Percentiles rank a stretch among this genome's conserved stretches.
phyloP scores from a whole-genome alignment of 2,797 vertebrate species.

The Gallirallus australis region DNA sequence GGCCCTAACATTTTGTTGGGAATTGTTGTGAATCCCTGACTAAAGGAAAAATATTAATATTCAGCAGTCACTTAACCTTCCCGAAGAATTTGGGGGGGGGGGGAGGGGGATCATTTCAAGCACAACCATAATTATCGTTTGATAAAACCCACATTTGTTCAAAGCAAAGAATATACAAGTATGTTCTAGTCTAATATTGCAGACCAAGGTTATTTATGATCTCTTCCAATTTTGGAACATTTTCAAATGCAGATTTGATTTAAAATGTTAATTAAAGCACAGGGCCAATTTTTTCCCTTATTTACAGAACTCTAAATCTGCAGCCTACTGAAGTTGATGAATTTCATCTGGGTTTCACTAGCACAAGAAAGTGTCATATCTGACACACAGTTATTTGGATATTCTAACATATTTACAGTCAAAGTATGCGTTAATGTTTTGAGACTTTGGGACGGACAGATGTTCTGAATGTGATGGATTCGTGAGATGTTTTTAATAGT shows the following conservation, averaged over 20 bases:
- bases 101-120: background rate
- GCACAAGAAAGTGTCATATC: slow-evolving; percentile 39
- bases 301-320: slow-evolving; percentile 65
- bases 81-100: slow-evolving; percentile 41
- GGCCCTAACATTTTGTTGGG: background rate
- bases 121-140: background rate
- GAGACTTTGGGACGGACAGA: slow-evolving; percentile 38
- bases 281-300: slow-evolving; percentile 49
- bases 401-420: slow-evolving; percentile 41
- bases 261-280: slow-evolving; percentile 73
- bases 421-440: slow-evolving; percentile 39
- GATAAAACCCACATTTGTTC: background rate
- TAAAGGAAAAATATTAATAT: slow-evolving; percentile 52
- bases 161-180: background rate
- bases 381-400: slow-evolving; percentile 53
- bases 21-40: slow-evolving; percentile 9
- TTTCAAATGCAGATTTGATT: slow-evolving; percentile 70
- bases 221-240: slow-evolving; percentile 42
- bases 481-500: background rate
- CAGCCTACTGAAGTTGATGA: slow-evolving; percentile 44
- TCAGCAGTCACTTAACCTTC: slow-evolving; percentile 51
- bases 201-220: slow-evolving; percentile 65
- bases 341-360: slow-evolving; percentile 66
- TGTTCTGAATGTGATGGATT: slow-evolving; percentile 34
- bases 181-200: slow-evolving; percentile 47